Base-by-base conservation (phyloP, 1,140 invertebrate genomes). In the Calliopsis andreniformis region DNA sequence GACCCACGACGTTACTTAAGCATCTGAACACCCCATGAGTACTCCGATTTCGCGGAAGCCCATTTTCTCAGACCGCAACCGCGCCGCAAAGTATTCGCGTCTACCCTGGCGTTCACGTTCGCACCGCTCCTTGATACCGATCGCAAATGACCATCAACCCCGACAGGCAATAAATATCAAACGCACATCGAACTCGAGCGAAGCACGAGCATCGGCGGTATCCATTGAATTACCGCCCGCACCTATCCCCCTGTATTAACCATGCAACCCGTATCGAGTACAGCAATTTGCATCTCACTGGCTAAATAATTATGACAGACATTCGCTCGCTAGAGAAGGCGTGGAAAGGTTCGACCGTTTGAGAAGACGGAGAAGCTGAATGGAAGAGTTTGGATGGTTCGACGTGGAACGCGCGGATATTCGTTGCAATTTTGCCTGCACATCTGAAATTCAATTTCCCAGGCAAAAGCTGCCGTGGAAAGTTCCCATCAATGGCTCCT, bases 401-500 rank as follows among this genome's bases (percentile, higher is more conserved):
- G 35, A 43, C 8, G 43, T 6, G 42, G 16, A 35, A n/a, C n/a
- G n/a, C 16, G 30, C n/a, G 47, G 49, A 32, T 64, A 73, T 64
- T 64, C 70, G 61, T 73, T 55, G 61, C 70, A 64, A 66, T 73
- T 73, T 66, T 66, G 47, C 70, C 35, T n/a, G 49, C 61, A 32
- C 49, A 68, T 76, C 72, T 76, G 63, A 68, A 76, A 76, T 76
- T 76, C 72, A 58, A 68, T 76, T 58, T 67, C 42, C 71, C 28
- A 10, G 62, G 14, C 51, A 49, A 58, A 58, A 75, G 71, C 51
- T 58, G 72, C 35, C 72, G 61, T 28, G n/a, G 10, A 45, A 58
- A 30, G 53, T 75, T 43, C 42, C 42, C 42, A 59, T 67, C 72
- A 28, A 68, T 68, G 64, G 18, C 43, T n/a, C n/a, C n/a, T n/a